Percentiles rank a stretch among this genome's conserved stretches.
Evolutionary conservation across 2,888 invertebrate genomes (phyloP).

Genomic region (Gastrophysa polygoni): DNA sequence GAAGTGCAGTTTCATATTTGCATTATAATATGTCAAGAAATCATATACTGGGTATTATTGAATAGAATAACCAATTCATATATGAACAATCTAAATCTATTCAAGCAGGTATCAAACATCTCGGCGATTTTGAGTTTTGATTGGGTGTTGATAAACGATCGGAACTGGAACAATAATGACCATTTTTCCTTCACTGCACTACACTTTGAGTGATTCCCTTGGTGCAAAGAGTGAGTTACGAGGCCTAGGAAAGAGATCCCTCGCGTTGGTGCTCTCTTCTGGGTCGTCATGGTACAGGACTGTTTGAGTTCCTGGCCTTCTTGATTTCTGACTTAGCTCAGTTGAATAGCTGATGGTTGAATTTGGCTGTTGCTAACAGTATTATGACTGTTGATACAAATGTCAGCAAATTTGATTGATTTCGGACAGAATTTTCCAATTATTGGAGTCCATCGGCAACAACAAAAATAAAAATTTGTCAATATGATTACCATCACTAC

Average conservation of each 20-base stretch:
- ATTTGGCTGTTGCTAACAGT: too few species aligned
- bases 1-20: too few species aligned
- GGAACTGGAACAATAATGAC: neutral
- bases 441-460: neutral
- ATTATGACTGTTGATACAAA: conserved; percentile 23
- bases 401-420: conserved; percentile 1
- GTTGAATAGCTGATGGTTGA: too few species aligned
- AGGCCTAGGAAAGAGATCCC: conserved; percentile 2
- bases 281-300: conserved; percentile 8
- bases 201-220: neutral
- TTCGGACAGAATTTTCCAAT: neutral
- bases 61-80: too few species aligned
- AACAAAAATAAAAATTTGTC: conserved; percentile 11
- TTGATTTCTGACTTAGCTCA: too few species aligned
- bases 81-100: too few species aligned
- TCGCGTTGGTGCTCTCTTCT: conserved; percentile 10
- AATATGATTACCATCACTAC: neutral
- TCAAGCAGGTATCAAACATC: neutral
- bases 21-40: too few species aligned
- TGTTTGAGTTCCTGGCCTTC: neutral
- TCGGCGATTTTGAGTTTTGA: neutral
- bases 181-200: neutral
- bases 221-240: neutral
- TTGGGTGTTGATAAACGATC: conserved; percentile 5
- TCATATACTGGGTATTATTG: too few species aligned